Percentiles rank a stretch among this genome's conserved stretches.
phyloP scores from a whole-genome alignment of 2,888 invertebrate species.

The Agrotis puta region DNA sequence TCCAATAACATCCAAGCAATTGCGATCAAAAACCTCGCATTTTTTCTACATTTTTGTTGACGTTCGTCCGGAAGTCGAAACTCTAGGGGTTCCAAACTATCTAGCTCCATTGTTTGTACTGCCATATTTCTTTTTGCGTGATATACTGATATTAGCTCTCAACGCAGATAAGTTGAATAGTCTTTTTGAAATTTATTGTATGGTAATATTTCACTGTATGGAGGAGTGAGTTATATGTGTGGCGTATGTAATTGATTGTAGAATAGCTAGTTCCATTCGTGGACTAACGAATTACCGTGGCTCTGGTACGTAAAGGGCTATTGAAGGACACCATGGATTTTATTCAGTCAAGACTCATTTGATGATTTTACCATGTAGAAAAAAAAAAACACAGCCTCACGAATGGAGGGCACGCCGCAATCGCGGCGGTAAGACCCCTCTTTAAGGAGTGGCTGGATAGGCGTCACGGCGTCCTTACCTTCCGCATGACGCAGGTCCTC shows the following conservation, averaged over 20 bases:
- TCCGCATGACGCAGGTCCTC: too few relatives aligned
- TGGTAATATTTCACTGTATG: constrained; percentile 55
- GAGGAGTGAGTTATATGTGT: constrained; percentile 42
- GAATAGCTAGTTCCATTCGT: constrained; percentile 32
- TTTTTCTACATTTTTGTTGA: constrained; percentile 58
- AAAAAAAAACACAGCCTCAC: too few relatives aligned
- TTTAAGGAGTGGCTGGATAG: too few relatives aligned
- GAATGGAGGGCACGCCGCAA: too few relatives aligned
- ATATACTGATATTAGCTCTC: constrained; percentile 68
- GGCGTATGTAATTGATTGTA: constrained; percentile 47
- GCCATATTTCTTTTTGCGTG: constrained; percentile 66
- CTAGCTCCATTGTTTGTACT: constrained; percentile 53
- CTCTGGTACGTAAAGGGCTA: too few relatives aligned
- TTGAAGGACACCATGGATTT: too few relatives aligned
- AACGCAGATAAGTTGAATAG: constrained; percentile 62
- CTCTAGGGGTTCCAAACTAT: constrained; percentile 58
- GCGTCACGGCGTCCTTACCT: too few relatives aligned
- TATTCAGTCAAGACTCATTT: too few relatives aligned
- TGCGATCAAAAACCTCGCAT: constrained; percentile 33
- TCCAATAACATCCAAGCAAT: constrained; percentile 44
- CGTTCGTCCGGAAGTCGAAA: constrained; percentile 44
- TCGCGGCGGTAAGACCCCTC: too few relatives aligned
- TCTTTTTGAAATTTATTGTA: constrained; percentile 64
- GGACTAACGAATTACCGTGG: too few relatives aligned
- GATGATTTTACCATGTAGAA: too few relatives aligned